These are phyloP conservation scores for Myrmecophaga tridactyla DNA, from an alignment of 2,113 vertebrate genomes.

Conservation along the genomic window DNA sequence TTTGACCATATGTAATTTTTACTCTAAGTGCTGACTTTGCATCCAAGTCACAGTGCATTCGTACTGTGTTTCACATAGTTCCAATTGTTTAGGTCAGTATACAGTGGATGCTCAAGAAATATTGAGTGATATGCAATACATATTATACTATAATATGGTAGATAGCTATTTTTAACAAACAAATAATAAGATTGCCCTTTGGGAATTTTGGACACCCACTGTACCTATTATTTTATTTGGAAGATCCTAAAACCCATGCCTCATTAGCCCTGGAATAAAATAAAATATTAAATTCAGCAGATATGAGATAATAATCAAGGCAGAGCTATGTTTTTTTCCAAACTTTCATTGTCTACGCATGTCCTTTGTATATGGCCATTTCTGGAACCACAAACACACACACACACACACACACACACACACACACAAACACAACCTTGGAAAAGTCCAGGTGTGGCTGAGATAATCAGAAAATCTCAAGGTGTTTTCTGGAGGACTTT, in stretches of 20 bases:
- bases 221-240: constrained; percentile 5
- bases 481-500: background rate
- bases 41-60: background rate
- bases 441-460: background rate
- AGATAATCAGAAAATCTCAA: constrained; percentile 13
- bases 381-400: background rate
- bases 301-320: constrained; percentile 42
- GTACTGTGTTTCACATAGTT: background rate
- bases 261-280: constrained; percentile 44
- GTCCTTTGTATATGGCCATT: background rate
- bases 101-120: constrained; percentile 3
- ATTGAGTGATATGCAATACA: background rate
- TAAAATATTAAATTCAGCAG: background rate
- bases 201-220: background rate
- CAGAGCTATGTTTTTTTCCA: constrained; percentile 25
- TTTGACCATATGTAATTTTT: constrained; percentile 33
- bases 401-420: background rate
- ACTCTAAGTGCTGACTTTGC: background rate
- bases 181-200: constrained; percentile 14
- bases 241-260: background rate
- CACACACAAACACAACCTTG: no score
- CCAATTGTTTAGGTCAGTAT: background rate
- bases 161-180: background rate
- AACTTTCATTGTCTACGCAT: background rate
- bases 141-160: background rate